Conservation (phyloP, 1,140 invertebrate genomes). For the Neuroterus valhalla region DNA sequence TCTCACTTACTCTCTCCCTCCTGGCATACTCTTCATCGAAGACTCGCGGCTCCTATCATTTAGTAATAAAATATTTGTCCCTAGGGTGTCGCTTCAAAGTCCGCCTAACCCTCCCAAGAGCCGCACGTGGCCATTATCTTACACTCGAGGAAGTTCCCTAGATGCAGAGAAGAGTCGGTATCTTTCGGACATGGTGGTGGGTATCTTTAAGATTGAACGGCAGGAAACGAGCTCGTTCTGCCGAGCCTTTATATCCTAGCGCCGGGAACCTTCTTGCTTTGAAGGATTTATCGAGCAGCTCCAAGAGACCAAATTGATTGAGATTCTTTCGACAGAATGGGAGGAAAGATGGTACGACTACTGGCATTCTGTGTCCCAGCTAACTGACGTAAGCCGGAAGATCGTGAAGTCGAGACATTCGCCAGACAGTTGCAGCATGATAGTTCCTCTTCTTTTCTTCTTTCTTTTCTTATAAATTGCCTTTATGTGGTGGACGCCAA, state of each 20-base stretch:
- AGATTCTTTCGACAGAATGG: constrained; percentile 23
- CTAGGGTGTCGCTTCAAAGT: constrained; percentile 19
- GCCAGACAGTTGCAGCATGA: constrained; percentile 7
- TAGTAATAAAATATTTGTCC: constrained; percentile 29
- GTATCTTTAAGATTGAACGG: constrained; percentile 13
- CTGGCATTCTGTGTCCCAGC: constrained; percentile 15
- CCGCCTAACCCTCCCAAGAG: constrained; percentile 5
- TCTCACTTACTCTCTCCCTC: constrained; percentile 21
- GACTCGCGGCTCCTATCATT: constrained; percentile 13
- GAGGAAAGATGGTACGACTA: constrained; percentile 3
- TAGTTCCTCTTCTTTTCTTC: constrained; percentile 6
- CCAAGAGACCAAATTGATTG: constrained; percentile 22
- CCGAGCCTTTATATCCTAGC: constrained; percentile 16
- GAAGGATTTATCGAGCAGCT: constrained; percentile 29
- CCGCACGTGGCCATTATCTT: constrained; percentile 13
- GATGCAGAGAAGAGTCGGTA: constrained; percentile 15
- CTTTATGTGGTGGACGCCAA: constrained; percentile 24
- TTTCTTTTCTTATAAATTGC: constrained; percentile 10
- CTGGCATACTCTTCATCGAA: not conserved
- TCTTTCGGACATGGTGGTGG: constrained; percentile 12
- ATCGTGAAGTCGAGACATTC: constrained; percentile 19
- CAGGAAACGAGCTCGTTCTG: constrained; percentile 28
- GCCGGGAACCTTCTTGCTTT: constrained; percentile 11
- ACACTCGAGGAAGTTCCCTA: constrained; percentile 17
- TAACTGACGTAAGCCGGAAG: constrained; percentile 20